These are phyloP conservation scores for Oriolus oriolus DNA, from an alignment of 2,113 vertebrate genomes.

Conservation along the genomic window DNA sequence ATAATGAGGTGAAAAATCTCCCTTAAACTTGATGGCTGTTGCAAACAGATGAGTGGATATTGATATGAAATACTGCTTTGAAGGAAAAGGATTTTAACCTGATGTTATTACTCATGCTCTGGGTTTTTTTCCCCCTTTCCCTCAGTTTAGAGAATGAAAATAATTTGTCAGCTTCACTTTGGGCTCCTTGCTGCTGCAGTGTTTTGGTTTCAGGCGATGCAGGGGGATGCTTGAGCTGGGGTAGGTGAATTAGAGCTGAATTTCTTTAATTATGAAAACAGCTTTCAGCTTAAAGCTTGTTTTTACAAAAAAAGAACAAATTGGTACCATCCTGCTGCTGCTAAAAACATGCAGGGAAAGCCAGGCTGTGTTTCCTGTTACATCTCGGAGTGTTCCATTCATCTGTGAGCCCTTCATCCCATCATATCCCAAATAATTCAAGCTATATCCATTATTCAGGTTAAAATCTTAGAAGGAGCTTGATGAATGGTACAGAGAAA, in stretches of 20 bases:
- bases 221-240: not conserved
- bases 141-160: not conserved
- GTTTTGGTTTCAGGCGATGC: constrained; percentile 28
- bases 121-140: not conserved
- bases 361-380: not conserved
- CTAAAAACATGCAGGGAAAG: not conserved
- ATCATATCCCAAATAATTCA: not conserved
- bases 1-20: not conserved
- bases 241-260: not conserved
- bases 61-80: not conserved
- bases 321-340: not conserved
- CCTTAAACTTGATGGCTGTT: not conserved
- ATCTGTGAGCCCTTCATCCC: not conserved
- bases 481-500: not conserved
- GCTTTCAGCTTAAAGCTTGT: not conserved
- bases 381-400: not conserved
- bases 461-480: not conserved
- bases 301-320: not conserved
- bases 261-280: not conserved
- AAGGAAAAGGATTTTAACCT: not conserved
- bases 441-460: not conserved
- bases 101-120: not conserved
- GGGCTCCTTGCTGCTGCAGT: not conserved
- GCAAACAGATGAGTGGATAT: not conserved
- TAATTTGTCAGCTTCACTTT: constrained; percentile 5